Percentiles rank a stretch among this genome's conserved stretches.
phyloP scores from a whole-genome alignment of 2,888 invertebrate species.

The Luperina nickerlii region DNA sequence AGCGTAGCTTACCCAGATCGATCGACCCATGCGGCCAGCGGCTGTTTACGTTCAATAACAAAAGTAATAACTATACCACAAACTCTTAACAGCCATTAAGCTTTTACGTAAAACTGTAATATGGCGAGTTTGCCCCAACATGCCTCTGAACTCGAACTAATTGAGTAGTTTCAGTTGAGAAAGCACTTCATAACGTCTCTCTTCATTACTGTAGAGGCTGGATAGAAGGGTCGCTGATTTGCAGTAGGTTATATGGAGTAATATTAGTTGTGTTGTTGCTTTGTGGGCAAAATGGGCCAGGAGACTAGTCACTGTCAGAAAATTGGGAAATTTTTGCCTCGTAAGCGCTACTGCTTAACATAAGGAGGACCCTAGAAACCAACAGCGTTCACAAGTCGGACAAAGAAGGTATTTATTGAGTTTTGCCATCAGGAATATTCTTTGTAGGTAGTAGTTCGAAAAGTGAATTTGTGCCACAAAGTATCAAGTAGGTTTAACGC shows the following conservation, averaged over 20 bases:
- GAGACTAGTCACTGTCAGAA: not conserved
- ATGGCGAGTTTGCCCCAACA: constrained; percentile 17
- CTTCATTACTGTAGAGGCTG: constrained; percentile 23
- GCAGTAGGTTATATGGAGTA: not conserved
- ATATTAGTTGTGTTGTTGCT: not conserved
- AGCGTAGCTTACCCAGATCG: not conserved
- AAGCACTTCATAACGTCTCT: constrained; percentile 33
- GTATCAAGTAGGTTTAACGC: not conserved
- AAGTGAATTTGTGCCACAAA: too few species aligned
- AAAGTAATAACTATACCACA: constrained; percentile 29
- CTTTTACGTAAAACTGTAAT: constrained; percentile 29
- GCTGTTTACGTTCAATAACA: not conserved
- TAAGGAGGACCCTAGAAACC: not conserved
- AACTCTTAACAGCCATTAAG: constrained; percentile 40
- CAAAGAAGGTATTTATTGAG: not conserved
- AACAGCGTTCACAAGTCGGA: not conserved
- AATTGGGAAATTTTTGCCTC: not conserved
- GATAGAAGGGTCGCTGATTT: not conserved
- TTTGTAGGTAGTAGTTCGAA: too few species aligned
- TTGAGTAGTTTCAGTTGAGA: constrained; percentile 51
- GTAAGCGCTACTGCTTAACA: not conserved
- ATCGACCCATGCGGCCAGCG: not conserved
- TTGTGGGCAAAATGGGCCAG: not conserved
- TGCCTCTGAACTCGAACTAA: constrained; percentile 35
- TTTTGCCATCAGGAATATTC: not conserved